These are phyloP conservation scores for Phyllotreta cruciferae DNA, from an alignment of 2,888 invertebrate genomes.

Conservation along the genomic window DNA sequence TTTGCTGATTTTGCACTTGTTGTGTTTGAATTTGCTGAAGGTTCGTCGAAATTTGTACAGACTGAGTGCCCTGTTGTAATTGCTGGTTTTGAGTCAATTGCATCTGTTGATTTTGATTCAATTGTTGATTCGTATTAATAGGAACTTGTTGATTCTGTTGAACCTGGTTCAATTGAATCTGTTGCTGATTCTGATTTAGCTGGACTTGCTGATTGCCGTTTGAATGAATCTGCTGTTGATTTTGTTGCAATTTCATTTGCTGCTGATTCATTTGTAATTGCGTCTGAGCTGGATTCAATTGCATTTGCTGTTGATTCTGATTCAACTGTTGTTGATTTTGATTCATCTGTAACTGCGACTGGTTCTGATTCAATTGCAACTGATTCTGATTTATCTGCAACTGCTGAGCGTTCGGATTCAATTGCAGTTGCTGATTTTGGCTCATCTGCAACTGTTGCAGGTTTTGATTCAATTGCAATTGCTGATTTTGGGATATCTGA, in stretches of 20 bases:
- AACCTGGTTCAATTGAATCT: conserved; percentile 57
- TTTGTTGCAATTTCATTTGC: conserved; percentile 32
- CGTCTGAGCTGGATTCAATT: conserved; percentile 38
- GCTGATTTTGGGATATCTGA: conserved; percentile 33
- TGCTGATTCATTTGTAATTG: conserved; percentile 39
- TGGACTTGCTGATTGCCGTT: conserved; percentile 26
- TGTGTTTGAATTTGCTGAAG: conserved; percentile 47
- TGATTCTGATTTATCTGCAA: conserved; percentile 33
- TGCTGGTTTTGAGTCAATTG: conserved; percentile 42
- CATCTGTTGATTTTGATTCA: conserved; percentile 53
- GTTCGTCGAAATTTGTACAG: conserved; percentile 43
- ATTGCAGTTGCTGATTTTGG: conserved; percentile 24
- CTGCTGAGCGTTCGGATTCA: conserved; percentile 14
- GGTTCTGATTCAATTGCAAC: conserved; percentile 21
- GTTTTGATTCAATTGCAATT: conserved; percentile 18
- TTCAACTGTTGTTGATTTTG: conserved; percentile 26
- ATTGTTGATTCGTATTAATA: conserved; percentile 37
- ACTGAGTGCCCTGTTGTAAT: conserved; percentile 31
- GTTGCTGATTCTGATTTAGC: conserved; percentile 47
- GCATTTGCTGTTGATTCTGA: conserved; percentile 40
- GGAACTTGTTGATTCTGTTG: conserved; percentile 48
- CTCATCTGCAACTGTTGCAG: conserved; percentile 37
- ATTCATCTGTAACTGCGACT: conserved; percentile 30
- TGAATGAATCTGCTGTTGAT: conserved; percentile 37
- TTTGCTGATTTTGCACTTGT: conserved; percentile 44